A percentile compares a stretch with the other conserved stretches of the same genome.
These are phyloP conservation scores for Phrynosoma blainvillii DNA, from an alignment of 2,113 vertebrate species.

Conservation along the genomic window DNA sequence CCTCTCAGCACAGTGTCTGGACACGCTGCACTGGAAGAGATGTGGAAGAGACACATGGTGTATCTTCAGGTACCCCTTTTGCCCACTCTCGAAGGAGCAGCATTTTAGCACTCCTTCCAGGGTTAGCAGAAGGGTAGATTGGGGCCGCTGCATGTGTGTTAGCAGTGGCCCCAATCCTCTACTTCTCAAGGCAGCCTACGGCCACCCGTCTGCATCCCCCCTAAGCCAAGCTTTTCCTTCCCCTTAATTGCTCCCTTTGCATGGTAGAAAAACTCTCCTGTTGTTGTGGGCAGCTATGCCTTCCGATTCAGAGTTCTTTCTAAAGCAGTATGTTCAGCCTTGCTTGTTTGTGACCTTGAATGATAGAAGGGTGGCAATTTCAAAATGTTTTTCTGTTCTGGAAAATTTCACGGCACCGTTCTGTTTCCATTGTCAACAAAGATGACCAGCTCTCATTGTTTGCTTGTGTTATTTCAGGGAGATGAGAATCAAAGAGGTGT, in stretches of 20 bases:
- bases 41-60: no score
- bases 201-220: no score
- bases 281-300: no score
- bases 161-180: no score
- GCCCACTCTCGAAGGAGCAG: no score
- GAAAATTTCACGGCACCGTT: slow-evolving; percentile 56
- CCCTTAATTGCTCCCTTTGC: neutral
- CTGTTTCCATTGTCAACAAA: slow-evolving; percentile 66
- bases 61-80: no score
- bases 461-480: slow-evolving; percentile 71
- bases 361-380: slow-evolving; percentile 26
- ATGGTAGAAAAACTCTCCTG: neutral
- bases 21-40: no score
- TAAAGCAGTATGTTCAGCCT: neutral
- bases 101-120: no score
- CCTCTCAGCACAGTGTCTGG: no score
- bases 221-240: neutral
- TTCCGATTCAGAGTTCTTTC: neutral
- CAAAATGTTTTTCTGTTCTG: slow-evolving; percentile 47
- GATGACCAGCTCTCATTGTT: slow-evolving; percentile 57
- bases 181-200: no score
- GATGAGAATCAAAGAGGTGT: slow-evolving; percentile 47
- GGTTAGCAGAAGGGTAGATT: no score
- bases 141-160: no score
- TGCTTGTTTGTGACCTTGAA: neutral